Evolutionary conservation across 1,140 invertebrate species (phyloP).

Genomic region (Diploscapter pachys): DNA sequence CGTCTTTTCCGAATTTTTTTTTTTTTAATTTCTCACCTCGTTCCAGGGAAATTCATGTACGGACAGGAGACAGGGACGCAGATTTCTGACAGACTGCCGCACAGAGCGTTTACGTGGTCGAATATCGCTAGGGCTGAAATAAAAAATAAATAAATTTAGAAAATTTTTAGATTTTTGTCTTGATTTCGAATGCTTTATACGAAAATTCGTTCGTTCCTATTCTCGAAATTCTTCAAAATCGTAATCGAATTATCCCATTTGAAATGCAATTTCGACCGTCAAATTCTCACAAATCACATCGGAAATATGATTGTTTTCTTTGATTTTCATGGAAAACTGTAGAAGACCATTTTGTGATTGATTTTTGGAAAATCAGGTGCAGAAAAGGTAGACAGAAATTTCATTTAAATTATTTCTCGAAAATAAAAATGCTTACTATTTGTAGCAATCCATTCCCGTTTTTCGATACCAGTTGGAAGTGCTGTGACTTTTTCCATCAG

Average conservation of each 20-base stretch:
- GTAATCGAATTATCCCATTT: too few species aligned
- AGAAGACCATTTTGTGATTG: not conserved
- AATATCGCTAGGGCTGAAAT: conserved; percentile 52
- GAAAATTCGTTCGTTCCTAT: too few species aligned
- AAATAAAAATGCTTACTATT: conserved; percentile 42
- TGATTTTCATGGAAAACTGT: not conserved
- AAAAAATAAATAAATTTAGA: not conserved
- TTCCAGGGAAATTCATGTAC: conserved; percentile 50
- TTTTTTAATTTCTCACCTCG: too few species aligned
- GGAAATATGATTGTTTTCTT: too few species aligned
- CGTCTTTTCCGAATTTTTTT: conserved; percentile 12
- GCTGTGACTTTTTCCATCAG: conserved; percentile 51
- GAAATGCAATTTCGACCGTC: too few species aligned
- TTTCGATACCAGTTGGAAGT: conserved; percentile 48
- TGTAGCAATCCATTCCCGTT: conserved; percentile 55
- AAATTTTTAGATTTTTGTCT: too few species aligned
- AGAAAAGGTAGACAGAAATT: not conserved
- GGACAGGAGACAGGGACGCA: conserved; percentile 48
- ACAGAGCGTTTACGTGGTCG: conserved; percentile 56
- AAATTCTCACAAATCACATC: too few species aligned
- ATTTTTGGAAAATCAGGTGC: not conserved
- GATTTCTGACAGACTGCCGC: conserved; percentile 49
- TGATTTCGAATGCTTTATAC: too few species aligned
- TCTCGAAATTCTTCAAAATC: too few species aligned
- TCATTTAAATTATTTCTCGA: conserved; percentile 1